Base-by-base conservation (phyloP, 2,113 vertebrate species). In the Lepus americanus region DNA sequence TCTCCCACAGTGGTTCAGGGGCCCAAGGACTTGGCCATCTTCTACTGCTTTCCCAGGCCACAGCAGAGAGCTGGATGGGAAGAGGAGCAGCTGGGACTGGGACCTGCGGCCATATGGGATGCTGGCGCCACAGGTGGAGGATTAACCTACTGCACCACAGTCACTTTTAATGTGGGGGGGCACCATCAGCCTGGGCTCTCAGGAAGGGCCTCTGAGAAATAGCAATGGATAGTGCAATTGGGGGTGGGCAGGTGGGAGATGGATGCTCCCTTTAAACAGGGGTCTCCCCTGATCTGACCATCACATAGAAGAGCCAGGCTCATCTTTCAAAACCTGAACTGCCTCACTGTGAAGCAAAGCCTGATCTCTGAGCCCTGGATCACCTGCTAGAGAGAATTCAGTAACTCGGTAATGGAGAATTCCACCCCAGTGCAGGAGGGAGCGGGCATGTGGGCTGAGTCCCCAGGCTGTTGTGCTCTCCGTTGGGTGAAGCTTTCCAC, bases 381-480 rank as follows among this genome's bases (percentile, higher is more conserved):
- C 36, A 13, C 25, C 44, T 33, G 12, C 39, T 67, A 25, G 51
- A 80, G 33, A 89, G 53, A 39, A 64, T 79, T 61, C 72, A 82
- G 33, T 44, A 44, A 44, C 44, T 44, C 44, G 44, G 44, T 39
- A 6, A 33, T 33, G 31, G 1, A 14, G 11, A 59, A 70, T 55
- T 79, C 88, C 10, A 0, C 20, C 61, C 0, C 1, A 9, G 6
- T 7, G 0, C 64, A 0, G 29, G 0, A 1, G 39, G 69, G 14
- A 64, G 33, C 6, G 29, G 19, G 5, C 10, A 9, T 3, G 27
- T 6, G 1, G 9, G 0, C 22, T n/a, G 22, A 17, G 27, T 22
- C 17, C 22, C 1, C 10, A 16, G 55, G 63, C 13, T 8, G 36
- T 25, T 64, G 64, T 70, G 49, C 19, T 7, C 10, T 19, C 39